Evolutionary conservation across 2,113 vertebrate species (phyloP).

Genomic region (Ictalurus furcatus): DNA sequence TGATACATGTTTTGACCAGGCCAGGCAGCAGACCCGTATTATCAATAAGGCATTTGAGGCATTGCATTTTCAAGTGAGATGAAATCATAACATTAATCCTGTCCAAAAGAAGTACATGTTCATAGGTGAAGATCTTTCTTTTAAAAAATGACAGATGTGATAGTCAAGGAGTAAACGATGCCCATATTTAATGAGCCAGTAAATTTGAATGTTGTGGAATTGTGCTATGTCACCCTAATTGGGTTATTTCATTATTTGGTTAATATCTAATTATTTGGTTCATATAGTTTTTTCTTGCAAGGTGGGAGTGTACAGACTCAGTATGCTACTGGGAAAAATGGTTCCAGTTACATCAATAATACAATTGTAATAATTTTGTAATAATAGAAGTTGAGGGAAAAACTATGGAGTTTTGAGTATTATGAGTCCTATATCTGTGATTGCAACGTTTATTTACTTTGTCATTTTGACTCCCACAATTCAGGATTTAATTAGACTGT

Average conservation of each 20-base stretch:
- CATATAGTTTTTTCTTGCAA: not conserved
- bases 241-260: not conserved
- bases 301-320: not conserved
- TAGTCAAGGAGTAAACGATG: not conserved
- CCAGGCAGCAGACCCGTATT: too few relatives aligned
- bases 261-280: not conserved
- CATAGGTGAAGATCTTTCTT: not conserved
- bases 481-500: not conserved
- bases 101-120: not conserved
- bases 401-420: not conserved
- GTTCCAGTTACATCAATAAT: not conserved
- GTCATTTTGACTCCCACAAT: not conserved
- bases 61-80: not conserved
- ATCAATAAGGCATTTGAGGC: not conserved
- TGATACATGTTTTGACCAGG: too few relatives aligned
- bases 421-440: not conserved
- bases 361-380: not conserved
- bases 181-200: not conserved
- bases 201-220: not conserved
- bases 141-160: not conserved
- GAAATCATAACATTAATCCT: not conserved
- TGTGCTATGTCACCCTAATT: not conserved
- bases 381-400: not conserved
- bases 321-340: not conserved
- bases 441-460: not conserved